These are phyloP conservation scores for Brachylomia viminalis DNA, from an alignment of 2,888 invertebrate genomes.

Conservation along the genomic window DNA sequence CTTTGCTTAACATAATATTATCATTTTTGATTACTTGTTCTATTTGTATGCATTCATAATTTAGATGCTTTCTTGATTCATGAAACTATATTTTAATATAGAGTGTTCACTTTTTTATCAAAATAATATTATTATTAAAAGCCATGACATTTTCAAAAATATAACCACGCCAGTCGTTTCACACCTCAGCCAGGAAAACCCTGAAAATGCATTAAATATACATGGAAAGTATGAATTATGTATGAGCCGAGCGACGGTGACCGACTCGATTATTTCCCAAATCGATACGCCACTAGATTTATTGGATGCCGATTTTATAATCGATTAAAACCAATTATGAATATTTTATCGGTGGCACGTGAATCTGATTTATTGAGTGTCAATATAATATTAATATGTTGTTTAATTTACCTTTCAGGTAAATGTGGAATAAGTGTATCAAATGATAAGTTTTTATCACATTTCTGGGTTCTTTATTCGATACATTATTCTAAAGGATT, in stretches of 20 bases:
- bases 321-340: conserved; percentile 50
- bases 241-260: conserved; percentile 52
- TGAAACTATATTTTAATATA: neutral
- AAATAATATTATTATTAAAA: conserved; percentile 18
- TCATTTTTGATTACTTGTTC: too few species aligned
- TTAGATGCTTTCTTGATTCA: neutral
- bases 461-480: neutral
- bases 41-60: neutral
- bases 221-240: conserved; percentile 63
- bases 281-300: conserved; percentile 63
- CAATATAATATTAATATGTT: conserved; percentile 26
- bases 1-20: too few species aligned
- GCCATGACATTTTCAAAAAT: neutral
- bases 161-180: conserved; percentile 11
- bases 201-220: conserved; percentile 64
- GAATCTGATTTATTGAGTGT: conserved; percentile 28
- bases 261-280: conserved; percentile 45
- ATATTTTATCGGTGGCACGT: conserved; percentile 29
- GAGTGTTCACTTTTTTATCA: neutral
- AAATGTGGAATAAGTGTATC: too few species aligned
- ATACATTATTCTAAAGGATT: too few species aligned
- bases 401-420: conserved; percentile 17
- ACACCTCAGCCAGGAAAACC: conserved; percentile 38
- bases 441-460: too few species aligned
- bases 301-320: conserved; percentile 53